Evolutionary conservation across 2,113 vertebrate genomes (phyloP).

Genomic region (Laticauda laticaudata): DNA sequence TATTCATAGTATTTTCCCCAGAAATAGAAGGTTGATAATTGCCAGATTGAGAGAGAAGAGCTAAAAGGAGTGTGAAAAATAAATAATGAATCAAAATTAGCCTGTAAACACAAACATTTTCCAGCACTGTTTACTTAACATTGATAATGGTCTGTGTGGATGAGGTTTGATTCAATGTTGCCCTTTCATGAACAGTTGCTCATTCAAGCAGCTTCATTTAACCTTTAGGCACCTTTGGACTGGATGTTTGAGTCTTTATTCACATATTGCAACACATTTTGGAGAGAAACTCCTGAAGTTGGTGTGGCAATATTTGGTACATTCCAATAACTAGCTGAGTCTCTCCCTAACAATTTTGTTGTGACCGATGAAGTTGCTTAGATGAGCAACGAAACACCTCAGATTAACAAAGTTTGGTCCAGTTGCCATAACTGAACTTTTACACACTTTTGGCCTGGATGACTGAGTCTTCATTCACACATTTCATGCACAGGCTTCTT

Average conservation of each 20-base stretch:
- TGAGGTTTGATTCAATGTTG: not conserved
- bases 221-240: not conserved
- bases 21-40: constrained; percentile 24
- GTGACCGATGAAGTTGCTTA: not conserved
- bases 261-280: not conserved
- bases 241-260: not conserved
- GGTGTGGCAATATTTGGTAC: not conserved
- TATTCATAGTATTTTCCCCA: not conserved
- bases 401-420: not conserved
- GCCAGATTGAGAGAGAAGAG: constrained; percentile 20
- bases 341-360: not conserved
- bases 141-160: not conserved
- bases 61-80: constrained; percentile 16
- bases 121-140: not conserved
- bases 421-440: not conserved
- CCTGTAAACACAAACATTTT: not conserved
- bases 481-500: not conserved
- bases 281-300: not conserved
- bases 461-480: not conserved
- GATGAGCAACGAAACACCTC: not conserved
- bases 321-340: not conserved
- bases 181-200: not conserved
- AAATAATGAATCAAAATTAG: not conserved
- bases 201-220: not conserved
- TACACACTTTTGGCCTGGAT: not conserved